Evolutionary conservation across 2,888 invertebrate species (phyloP).

Genomic region (Dyspetes luteomarginatus): DNA sequence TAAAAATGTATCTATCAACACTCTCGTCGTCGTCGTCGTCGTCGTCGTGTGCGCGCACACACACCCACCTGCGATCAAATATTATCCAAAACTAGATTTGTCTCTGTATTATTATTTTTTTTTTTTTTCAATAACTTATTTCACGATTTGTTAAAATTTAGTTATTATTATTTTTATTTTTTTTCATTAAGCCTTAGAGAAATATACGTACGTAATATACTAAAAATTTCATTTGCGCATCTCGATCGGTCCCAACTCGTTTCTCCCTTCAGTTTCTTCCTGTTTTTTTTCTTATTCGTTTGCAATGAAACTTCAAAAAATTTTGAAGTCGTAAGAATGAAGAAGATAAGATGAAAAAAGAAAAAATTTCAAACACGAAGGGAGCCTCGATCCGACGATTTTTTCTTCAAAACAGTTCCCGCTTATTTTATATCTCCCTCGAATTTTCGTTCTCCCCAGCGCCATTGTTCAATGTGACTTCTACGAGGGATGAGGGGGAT

Average conservation of each 20-base stretch:
- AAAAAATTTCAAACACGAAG: constrained; percentile 34
- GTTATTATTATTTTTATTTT: constrained; percentile 54
- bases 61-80: constrained; percentile 72
- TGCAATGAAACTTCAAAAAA: constrained; percentile 16
- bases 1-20: constrained; percentile 61
- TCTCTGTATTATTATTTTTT: constrained; percentile 66
- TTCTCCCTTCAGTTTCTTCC: constrained; percentile 57
- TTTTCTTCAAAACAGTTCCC: constrained; percentile 45
- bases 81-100: constrained; percentile 78
- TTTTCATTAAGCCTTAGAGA: constrained; percentile 68
- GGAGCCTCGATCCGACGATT: constrained; percentile 38
- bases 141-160: constrained; percentile 62
- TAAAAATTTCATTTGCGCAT: constrained; percentile 67
- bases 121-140: constrained; percentile 54
- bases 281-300: constrained; percentile 43
- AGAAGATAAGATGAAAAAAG: constrained; percentile 1
- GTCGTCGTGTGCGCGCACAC: constrained; percentile 63
- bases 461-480: constrained; percentile 35
- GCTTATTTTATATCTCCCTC: constrained; percentile 35
- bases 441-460: constrained; percentile 42
- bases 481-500: constrained; percentile 31
- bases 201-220: constrained; percentile 68
- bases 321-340: not conserved
- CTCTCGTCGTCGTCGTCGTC: constrained; percentile 61
- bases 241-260: constrained; percentile 55